Base-by-base conservation (phyloP, 2,888 invertebrate genomes). In the Glyphotaelius pellucidus region DNA sequence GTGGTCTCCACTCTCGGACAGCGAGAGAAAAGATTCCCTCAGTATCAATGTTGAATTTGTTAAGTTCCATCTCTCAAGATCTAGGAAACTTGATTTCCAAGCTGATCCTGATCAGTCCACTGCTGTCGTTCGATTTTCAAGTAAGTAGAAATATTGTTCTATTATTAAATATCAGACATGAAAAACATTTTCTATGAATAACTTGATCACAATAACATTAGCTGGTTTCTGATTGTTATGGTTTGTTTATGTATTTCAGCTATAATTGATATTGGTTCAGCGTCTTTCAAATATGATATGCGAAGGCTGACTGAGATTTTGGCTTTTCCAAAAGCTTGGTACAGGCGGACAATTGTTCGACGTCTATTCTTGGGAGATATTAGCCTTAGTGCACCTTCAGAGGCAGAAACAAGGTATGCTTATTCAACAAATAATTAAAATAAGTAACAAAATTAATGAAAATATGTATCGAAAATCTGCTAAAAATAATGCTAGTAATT, bases 311-410 rank as follows among this genome's bases (percentile, higher is more conserved):
- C 99, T 0, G 99, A 99, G 96, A 99, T 99, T 94, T 96, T 99
- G 92, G 99, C 99, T 0, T 99, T 99, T 95, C 99, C 99, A 0
- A 99, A 99, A 95, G 99, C 99, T 25, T 99, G 99, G 99, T 99
- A 99, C 95, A 96, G 99, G 3, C 97, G 99, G 80, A 98, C 98
- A 94, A 98, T 99, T 94, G 99, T 99, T 47, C 96, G 99, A 12
- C 96, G 99, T 38, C 96, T 99, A 94, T 99, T 99, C 95, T 96
- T 99, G 90, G 99, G 99, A 0, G 99, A 99, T 95, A 97, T 99
- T 91, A 98, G 98, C 94, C 96, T 97, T 94, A 94, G 94, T 90
- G 94, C 94, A 80, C 94, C 94, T 84, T 94, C 94, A 92, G 94
- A 94, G 86, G 85, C 38, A 11, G 92, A 93, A 81, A 35, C 90